Base-by-base conservation (phyloP, 2,797 vertebrate genomes). In the Pitangus sulphuratus region DNA sequence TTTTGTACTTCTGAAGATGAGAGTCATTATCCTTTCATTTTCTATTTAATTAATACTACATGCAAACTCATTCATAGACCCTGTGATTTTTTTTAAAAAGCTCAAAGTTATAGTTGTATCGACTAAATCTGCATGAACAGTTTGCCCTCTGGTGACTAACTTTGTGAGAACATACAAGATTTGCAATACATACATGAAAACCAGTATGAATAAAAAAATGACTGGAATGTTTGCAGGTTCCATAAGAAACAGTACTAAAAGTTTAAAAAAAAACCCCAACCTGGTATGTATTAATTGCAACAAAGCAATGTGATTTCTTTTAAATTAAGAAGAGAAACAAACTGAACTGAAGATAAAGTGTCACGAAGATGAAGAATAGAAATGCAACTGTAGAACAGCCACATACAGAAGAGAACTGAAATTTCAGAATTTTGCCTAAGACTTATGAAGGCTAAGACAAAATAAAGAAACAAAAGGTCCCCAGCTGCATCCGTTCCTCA, bases 71-170 rank as follows among this genome's bases (percentile, higher is more conserved):
- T 22, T 33, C 22, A 68, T 0, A 70, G 8, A 33, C 26, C 47
- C 18, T 16, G 8, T 40, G 12, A 3, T 37, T 54, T 84, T 65
- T 65, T 40, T 5, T 2, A 18, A 17, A 51, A 25, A 57, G 11
- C 3, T 31, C 18, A 47, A 75, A 92, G 45, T 62, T 75, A 79
- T 2, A 68, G 17, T 5, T 87, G 26, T 37, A 81, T 33, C 78
- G 25, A 89, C 56, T 84, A 62, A 76, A 95, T 75, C 64, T 85
- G n/a, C 75, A 93, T 77, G 75, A 96, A 28, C 62, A 89, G 92
- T 71, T 97, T 96, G 89, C 91, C 95, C 94, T 94, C 92, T 94
- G 92, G 89, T 88, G 92, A 96, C 89, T 91, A 87, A 85, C 47
- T 91, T 4, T 19, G 25, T 86, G 79, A 90, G 82, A 90, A 94